Evolutionary conservation across 1,140 invertebrate genomes (phyloP).

Genomic region (Schmidtea mediterranea): DNA sequence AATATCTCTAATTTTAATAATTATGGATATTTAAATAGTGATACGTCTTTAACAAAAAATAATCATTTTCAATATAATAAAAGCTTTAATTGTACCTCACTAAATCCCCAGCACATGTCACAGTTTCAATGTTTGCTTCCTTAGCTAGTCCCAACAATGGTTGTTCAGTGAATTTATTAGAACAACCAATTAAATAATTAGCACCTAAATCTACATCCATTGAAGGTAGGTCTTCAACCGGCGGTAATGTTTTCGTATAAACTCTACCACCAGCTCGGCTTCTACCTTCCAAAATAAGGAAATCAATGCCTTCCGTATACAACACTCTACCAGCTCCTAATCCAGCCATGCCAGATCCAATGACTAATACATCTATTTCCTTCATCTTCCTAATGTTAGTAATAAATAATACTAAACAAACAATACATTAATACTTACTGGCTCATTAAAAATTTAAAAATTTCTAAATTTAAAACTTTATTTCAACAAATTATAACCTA

Average conservation of each 20-base stretch:
- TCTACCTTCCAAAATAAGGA: background rate
- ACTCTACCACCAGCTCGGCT: background rate
- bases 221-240: background rate
- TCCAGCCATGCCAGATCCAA: slow-evolving; percentile 3
- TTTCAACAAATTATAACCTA: too few species aligned
- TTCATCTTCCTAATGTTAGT: too few species aligned
- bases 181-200: background rate
- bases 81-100: background rate
- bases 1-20: too few species aligned
- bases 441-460: too few species aligned
- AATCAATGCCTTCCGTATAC: background rate
- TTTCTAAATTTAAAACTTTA: too few species aligned
- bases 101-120: background rate
- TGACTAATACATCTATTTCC: background rate
- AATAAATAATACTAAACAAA: too few species aligned
- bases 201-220: slow-evolving; percentile 1
- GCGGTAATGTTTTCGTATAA: background rate
- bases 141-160: background rate
- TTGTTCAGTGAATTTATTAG: background rate
- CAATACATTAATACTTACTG: too few species aligned
- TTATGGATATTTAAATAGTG: too few species aligned
- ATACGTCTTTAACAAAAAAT: too few species aligned
- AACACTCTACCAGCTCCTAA: background rate
- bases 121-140: background rate
- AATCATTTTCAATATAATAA: too few species aligned